A percentile compares a stretch with the other conserved stretches of the same genome.
Evolutionary conservation across 23 tunicate genomes (phyloP).

Genomic region (Halocynthia aurantium): DNA sequence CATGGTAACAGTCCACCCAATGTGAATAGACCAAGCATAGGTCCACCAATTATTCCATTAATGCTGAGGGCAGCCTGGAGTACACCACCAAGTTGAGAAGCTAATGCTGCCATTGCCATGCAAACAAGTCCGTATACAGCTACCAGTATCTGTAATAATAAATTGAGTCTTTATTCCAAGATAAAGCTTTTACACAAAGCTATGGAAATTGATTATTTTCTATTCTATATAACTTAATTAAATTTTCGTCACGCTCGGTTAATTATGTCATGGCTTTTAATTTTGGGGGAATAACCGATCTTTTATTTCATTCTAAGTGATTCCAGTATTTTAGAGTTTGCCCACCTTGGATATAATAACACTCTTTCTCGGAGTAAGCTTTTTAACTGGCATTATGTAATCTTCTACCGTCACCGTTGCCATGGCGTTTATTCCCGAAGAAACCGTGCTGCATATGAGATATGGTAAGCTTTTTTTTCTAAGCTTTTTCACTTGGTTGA

Average conservation of each 20-base stretch:
- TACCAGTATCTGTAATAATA: constrained; percentile 19
- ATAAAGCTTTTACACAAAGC: background rate
- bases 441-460: constrained; percentile 39
- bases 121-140: constrained; percentile 21
- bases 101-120: constrained; percentile 29
- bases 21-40: constrained; percentile 89
- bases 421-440: constrained; percentile 78
- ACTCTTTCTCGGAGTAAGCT: constrained; percentile 18
- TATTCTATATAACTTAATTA: background rate
- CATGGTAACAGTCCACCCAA: constrained; percentile 82
- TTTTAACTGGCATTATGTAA: constrained; percentile 48
- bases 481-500: no score
- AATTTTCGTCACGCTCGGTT: background rate
- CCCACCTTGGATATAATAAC: constrained; percentile 37
- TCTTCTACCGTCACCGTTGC: constrained; percentile 62
- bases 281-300: background rate
- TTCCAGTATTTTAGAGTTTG: background rate
- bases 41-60: constrained; percentile 69
- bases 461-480: background rate
- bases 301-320: background rate
- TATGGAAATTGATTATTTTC: background rate
- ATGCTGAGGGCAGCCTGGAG: constrained; percentile 78
- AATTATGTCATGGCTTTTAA: background rate
- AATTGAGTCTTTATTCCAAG: background rate
- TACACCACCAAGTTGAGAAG: constrained; percentile 32